A percentile compares a stretch with the other conserved stretches of the same genome.
Evolutionary conservation across 2,888 invertebrate species (phyloP).

Genomic region (Eretmocerus hayati): DNA sequence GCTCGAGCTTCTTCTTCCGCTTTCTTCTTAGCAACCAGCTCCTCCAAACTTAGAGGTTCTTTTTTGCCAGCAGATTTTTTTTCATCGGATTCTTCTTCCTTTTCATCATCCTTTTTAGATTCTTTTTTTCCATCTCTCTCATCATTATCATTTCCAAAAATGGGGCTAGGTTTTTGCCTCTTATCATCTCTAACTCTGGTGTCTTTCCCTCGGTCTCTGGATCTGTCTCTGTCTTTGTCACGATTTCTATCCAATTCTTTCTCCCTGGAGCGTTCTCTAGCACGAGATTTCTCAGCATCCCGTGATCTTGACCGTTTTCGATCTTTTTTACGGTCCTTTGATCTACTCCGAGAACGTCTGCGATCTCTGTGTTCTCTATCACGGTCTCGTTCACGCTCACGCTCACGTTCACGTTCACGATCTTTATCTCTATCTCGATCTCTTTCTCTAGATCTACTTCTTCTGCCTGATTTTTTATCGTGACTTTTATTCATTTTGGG

Average conservation of each 20-base stretch:
- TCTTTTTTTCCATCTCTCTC: conserved; percentile 40
- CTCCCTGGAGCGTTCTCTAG: conserved; percentile 36
- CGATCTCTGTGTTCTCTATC: conserved; percentile 42
- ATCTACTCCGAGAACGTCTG: conserved; percentile 35
- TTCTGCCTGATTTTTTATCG: conserved; percentile 48
- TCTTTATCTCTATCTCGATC: conserved; percentile 39
- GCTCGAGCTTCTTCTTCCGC: conserved; percentile 90
- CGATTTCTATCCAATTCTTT: conserved; percentile 46
- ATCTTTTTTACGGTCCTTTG: conserved; percentile 38
- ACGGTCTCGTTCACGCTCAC: conserved; percentile 45
- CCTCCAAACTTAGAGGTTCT: conserved; percentile 93
- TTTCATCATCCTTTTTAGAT: conserved; percentile 37
- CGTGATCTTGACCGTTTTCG: conserved; percentile 39
- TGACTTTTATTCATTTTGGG: conserved; percentile 24
- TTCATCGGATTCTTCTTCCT: conserved; percentile 36
- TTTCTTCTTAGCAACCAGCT: conserved; percentile 90
- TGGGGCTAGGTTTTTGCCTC: conserved; percentile 44
- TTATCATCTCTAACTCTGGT: conserved; percentile 37
- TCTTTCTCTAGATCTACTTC: conserved; percentile 49
- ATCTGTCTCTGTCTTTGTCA: conserved; percentile 24
- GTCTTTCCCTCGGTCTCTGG: conserved; percentile 28
- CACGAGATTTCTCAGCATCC: conserved; percentile 31
- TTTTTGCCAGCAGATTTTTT: conserved; percentile 45
- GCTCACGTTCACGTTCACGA: too few relatives aligned
- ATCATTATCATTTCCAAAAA: conserved; percentile 45